phyloP scores from a whole-genome alignment of 2,113 vertebrate genomes.

The Sterrhoptilus dennistouni region DNA sequence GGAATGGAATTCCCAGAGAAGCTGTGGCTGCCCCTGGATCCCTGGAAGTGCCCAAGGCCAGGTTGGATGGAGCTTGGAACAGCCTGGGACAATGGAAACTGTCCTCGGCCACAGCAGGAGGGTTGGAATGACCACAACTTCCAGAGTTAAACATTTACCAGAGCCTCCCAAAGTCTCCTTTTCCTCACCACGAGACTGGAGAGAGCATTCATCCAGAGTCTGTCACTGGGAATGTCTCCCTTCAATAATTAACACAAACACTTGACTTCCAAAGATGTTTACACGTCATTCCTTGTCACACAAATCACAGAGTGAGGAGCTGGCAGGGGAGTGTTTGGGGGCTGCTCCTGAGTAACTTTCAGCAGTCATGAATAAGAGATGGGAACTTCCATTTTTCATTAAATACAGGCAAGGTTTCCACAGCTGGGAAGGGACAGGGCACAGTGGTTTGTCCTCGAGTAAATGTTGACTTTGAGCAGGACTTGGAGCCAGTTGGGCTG shows the following conservation, averaged over 20 bases:
- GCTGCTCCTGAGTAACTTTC: conserved; percentile 24
- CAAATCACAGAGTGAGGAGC: conserved; percentile 7
- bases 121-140: not conserved
- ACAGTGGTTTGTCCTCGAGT: not conserved
- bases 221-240: conserved; percentile 38
- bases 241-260: conserved; percentile 67
- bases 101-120: not conserved
- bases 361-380: conserved; percentile 59
- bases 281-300: conserved; percentile 57
- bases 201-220: not conserved
- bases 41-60: not conserved
- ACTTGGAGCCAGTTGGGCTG: fast-evolving
- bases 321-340: conserved; percentile 46
- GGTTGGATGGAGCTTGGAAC: fast-evolving
- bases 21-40: not conserved
- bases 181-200: not conserved
- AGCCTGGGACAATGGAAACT: fast-evolving
- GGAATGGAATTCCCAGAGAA: not conserved
- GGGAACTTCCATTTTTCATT: conserved; percentile 36
- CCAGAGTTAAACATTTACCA: not conserved
- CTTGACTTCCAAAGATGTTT: conserved; percentile 61
- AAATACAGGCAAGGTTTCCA: not conserved
- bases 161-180: not conserved
- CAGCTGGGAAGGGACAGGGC: not conserved
- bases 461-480: not conserved